Base-by-base conservation (phyloP, 1,140 invertebrate genomes). In the Bombus waltoni region DNA sequence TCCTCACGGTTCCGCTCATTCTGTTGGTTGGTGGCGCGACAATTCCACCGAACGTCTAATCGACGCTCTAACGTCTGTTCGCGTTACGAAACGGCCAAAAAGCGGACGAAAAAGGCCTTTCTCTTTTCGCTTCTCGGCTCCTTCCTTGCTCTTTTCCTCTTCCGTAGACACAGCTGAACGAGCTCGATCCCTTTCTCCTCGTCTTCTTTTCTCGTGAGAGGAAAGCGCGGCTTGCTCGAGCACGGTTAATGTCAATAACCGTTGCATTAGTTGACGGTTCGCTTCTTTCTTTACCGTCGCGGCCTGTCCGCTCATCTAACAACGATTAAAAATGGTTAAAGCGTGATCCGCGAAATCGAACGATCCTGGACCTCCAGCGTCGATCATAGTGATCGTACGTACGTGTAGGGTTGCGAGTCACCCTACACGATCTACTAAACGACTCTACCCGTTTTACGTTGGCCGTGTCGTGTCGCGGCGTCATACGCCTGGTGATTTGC, bases 401-500 rank as follows among this genome's bases (percentile, higher is more conserved):
- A 18, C 6, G 65, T 66, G 65, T 66, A n/a, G 25, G 25, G 28
- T 62, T 28, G 65, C 65, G n/a, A n/a, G 25, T 28, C 47, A 77
- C 76, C 74, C 77, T 72, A 57, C 32, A 32, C 32, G n/a, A 40
- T 74, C 44, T 25, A 57, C 47, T 53, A 53, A 53, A 28, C 28
- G 25, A 76, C 5, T 18, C 74, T n/a, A 53, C 25, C 76, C 28
- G 79, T 86, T 82, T 83, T 80, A 53, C 47, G 47, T 53, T 53
- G 47, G 18, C 47, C 47, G 47, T 53, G 73, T 65, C 75, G 70
- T 81, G 83, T 87, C 87, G 86, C 76, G 82, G 89, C 80, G 84
- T 92, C 88, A 91, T 87, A 93, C 92, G 91, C 89, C 89, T 84
- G 92, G 92, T 91, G 93, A 93, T 92, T 90, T 93, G 93, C 93